Evolutionary conservation across 2,888 invertebrate genomes (phyloP), one percentile per base, ranked within the genome.

Genomic region (Didymodactylos carnosus): DNA sequence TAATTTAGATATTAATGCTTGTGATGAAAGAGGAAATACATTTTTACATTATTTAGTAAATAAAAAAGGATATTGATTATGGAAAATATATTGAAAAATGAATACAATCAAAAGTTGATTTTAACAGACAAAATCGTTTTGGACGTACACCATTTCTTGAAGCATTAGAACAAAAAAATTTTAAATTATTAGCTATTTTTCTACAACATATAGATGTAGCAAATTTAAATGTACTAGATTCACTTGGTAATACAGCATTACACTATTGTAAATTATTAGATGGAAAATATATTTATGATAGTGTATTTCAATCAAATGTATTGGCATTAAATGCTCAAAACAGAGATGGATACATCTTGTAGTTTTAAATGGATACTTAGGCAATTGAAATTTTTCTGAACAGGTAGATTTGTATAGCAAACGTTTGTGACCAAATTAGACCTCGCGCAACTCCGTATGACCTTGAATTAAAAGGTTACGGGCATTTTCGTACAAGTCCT

Each of bases 261-360:
- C 62, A 62, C n/a, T 62, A 62, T 35, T 62, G 62, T 35, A 62
- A 62, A 35, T 35, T 35, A 35, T n/a, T 62, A 19, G 10, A 35
- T 62, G n/a, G 10, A 3, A 35, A 14, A 11, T 0, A 1, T 35
- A 35, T 29, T 29, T 62, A 19, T 35, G 35, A 62, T 2, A 35
- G 8, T n/a, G 62, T 62, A 35, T n/a, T 62, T 19, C 35, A 16
- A 35, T 29, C 62, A 62, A 62, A 62, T 62, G 19, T 11, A 35
- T n/a, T 8, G 7, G 16, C 62, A 62, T 16, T 94, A 6, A 93
- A 93, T 83, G 86, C 95, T 78, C 92, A 93, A 91, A 94, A 95
- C 84, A 90, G 92, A 6, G 95, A 95, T 78, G 86, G 85, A 6
- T n/a, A n/a, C n/a, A n/a, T n/a, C n/a, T n/a, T n/a, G n/a, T n/a